These are phyloP conservation scores for Chiridota heheva DNA, from an alignment of 35 echinoderm and acorn worm genomes.

Conservation along the genomic window DNA sequence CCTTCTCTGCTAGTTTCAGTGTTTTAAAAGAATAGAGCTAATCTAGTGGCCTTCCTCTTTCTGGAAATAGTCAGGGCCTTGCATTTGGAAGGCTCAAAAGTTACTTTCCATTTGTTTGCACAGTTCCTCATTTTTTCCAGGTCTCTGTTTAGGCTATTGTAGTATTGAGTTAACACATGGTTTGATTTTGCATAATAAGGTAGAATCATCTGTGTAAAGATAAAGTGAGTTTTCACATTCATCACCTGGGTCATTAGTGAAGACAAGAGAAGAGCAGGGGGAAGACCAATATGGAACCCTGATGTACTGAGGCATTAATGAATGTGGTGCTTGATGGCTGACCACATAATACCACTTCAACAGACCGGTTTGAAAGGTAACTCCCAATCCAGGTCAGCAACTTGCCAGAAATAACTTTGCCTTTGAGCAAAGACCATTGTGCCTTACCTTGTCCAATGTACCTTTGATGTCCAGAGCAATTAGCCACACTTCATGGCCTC, in stretches of 20 bases:
- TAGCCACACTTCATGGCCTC: constrained; percentile 19
- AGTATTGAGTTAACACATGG: background rate
- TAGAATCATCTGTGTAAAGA: background rate
- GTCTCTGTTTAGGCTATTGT: constrained; percentile 55
- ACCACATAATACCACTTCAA: background rate
- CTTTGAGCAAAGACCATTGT: constrained; percentile 34
- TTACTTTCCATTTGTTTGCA: constrained; percentile 45
- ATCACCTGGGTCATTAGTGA: constrained; percentile 28
- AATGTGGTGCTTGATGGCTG: constrained; percentile 1
- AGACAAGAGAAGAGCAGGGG: constrained; percentile 23
- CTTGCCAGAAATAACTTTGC: background rate
- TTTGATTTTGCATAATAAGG: background rate
- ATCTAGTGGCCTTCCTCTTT: constrained; percentile 13
- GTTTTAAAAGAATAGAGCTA: constrained; percentile 4
- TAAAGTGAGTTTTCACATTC: constrained; percentile 22
- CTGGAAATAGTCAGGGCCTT: constrained; percentile 38
- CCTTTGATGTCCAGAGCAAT: constrained; percentile 51
- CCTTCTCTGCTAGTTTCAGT: background rate
- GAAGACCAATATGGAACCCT: constrained; percentile 13
- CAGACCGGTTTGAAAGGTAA: background rate
- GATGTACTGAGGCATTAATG: constrained; percentile 27
- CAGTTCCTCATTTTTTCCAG: constrained; percentile 39
- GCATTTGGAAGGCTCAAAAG: constrained; percentile 45
- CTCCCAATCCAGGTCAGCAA: no score
- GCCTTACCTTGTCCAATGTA: constrained; percentile 69